phyloP scores from a whole-genome alignment of 2,888 invertebrate species.

The Drosophila limbata region DNA sequence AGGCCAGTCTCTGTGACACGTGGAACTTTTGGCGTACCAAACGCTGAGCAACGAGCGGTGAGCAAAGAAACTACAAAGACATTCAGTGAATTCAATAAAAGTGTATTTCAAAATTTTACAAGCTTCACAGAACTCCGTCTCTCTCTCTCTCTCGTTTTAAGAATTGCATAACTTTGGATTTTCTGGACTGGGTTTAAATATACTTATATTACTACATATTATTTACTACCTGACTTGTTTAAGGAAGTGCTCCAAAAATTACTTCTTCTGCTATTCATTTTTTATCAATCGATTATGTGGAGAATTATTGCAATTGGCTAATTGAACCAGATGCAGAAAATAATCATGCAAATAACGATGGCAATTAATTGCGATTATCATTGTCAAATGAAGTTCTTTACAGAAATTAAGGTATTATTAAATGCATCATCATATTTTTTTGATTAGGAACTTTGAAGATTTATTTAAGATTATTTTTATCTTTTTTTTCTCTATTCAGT shows the following conservation, averaged over 20 bases:
- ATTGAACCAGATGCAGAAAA: too few relatives aligned
- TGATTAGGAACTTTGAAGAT: too few relatives aligned
- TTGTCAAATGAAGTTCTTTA: neutral
- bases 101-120: neutral
- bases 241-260: neutral
- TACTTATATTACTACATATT: neutral
- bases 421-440: neutral
- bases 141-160: neutral
- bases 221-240: neutral
- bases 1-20: slow-evolving; percentile 34
- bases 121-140: neutral
- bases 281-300: neutral
- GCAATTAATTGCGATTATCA: neutral
- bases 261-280: neutral
- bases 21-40: slow-evolving; percentile 34
- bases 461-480: too few relatives aligned
- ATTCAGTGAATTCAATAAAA: neutral
- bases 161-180: neutral
- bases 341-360: too few relatives aligned
- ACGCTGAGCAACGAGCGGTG: slow-evolving; percentile 7
- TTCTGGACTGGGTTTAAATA: slow-evolving; percentile 1
- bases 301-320: neutral
- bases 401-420: neutral
- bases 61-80: neutral
- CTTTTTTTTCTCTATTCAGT: too few relatives aligned